Percentiles rank a stretch among this genome's conserved stretches.
Evolutionary conservation across 1,140 invertebrate species (phyloP).

Genomic region (Apis dorsata): DNA sequence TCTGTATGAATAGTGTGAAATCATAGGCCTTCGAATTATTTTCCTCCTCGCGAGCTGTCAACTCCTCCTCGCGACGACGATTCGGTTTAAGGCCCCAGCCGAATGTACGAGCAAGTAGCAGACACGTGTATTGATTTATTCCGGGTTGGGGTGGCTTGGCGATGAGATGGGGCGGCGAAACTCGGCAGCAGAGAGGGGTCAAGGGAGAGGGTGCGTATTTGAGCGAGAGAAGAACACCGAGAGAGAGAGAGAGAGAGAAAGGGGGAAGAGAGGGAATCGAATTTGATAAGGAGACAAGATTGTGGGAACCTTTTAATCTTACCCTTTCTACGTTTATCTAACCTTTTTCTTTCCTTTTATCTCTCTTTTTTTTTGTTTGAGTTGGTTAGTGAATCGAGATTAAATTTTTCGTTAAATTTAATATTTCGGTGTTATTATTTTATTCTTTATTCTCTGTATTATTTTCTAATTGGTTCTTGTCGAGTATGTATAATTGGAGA

Average conservation of each 20-base stretch:
- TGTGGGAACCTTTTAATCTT: conserved; percentile 51
- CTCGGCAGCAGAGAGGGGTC: neutral
- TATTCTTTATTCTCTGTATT: too few species aligned
- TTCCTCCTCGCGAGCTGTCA: neutral
- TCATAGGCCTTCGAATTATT: neutral
- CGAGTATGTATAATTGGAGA: too few species aligned
- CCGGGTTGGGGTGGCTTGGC: conserved; percentile 66
- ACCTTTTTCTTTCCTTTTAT: neutral
- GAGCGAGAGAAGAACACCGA: conserved; percentile 27
- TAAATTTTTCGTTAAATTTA: neutral
- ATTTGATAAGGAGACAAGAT: conserved; percentile 39
- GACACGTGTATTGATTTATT: conserved; percentile 81
- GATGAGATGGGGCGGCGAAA: conserved; percentile 52
- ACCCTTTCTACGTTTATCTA: neutral
- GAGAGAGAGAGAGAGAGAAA: conserved; percentile 22
- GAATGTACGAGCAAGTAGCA: conserved; percentile 72
- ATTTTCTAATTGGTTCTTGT: too few species aligned
- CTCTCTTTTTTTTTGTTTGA: too few species aligned
- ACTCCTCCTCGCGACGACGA: conserved; percentile 36
- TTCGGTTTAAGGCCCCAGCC: conserved; percentile 69
- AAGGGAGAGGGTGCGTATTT: conserved; percentile 32
- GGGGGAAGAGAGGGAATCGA: neutral
- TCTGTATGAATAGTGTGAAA: neutral
- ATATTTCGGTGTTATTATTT: neutral
- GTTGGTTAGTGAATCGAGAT: neutral